Conservation (phyloP, 2,113 vertebrate species). For the Monarcha castaneiventris region DNA sequence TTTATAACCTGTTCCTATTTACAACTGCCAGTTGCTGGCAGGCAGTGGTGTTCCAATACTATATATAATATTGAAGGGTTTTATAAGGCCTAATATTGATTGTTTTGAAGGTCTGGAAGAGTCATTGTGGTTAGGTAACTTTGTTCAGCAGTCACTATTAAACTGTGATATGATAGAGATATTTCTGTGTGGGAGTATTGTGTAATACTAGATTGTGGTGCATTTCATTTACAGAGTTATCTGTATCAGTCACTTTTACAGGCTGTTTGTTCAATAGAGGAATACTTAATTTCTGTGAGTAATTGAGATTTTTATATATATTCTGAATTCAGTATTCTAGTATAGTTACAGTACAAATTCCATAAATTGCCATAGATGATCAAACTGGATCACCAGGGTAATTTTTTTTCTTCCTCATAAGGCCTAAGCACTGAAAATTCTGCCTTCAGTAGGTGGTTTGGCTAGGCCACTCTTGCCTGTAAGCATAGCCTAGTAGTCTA, state of each 20-base stretch:
- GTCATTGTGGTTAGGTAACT: not conserved
- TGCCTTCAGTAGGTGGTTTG: not conserved
- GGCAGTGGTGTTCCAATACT: not conserved
- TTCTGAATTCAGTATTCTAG: not conserved
- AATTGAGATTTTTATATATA: not conserved
- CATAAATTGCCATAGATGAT: not conserved
- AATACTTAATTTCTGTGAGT: not conserved
- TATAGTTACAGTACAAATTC: not conserved
- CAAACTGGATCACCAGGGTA: not conserved
- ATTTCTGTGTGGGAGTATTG: not conserved
- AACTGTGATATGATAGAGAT: not conserved
- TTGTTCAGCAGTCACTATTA: not conserved
- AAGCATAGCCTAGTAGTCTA: not conserved
- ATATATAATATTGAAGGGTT: not conserved
- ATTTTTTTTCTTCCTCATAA: not conserved
- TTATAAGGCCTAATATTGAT: not conserved
- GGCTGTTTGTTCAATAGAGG: not conserved
- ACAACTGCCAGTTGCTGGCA: not conserved
- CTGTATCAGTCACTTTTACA: not conserved
- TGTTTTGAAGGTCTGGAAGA: not conserved
- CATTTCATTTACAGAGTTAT: not conserved
- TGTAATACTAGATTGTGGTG: not conserved
- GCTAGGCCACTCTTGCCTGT: not conserved
- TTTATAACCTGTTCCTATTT: conserved; percentile 15
- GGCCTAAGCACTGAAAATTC: not conserved